These are phyloP conservation scores for Carlito syrichta DNA, from an alignment of 2,113 vertebrate genomes.

Conservation along the genomic window DNA sequence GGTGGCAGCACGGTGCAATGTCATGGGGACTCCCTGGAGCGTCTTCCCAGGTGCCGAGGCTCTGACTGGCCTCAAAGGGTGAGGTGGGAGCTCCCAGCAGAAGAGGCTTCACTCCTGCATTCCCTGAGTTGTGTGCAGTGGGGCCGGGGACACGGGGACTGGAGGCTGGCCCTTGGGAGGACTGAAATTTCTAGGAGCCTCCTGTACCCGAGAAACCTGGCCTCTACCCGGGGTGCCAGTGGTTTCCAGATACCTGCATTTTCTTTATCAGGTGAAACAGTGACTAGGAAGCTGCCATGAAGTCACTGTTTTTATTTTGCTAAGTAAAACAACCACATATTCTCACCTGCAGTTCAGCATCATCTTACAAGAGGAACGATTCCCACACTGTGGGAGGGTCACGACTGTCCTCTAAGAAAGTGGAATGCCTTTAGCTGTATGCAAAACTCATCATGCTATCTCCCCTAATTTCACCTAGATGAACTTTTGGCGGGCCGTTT, in stretches of 20 bases:
- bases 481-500: neutral
- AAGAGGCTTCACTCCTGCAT: neutral
- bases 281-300: neutral
- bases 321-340: neutral
- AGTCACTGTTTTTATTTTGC: slow-evolving; percentile 12
- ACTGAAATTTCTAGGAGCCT: neutral
- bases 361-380: neutral
- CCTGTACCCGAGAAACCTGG: neutral
- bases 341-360: neutral
- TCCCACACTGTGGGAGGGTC: neutral
- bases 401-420: neutral
- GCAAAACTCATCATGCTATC: neutral
- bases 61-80: too few relatives aligned
- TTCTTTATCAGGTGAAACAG: neutral
- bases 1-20: neutral
- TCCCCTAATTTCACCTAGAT: neutral
- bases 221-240: neutral
- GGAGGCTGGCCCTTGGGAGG: accelerated
- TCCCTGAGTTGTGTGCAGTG: neutral
- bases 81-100: neutral
- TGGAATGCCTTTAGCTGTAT: neutral
- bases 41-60: too few relatives aligned
- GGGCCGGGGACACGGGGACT: accelerated
- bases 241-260: neutral
- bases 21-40: neutral